These are phyloP conservation scores for Limulus polyphemus DNA, from an alignment of 2,888 invertebrate genomes.

Conservation along the genomic window DNA sequence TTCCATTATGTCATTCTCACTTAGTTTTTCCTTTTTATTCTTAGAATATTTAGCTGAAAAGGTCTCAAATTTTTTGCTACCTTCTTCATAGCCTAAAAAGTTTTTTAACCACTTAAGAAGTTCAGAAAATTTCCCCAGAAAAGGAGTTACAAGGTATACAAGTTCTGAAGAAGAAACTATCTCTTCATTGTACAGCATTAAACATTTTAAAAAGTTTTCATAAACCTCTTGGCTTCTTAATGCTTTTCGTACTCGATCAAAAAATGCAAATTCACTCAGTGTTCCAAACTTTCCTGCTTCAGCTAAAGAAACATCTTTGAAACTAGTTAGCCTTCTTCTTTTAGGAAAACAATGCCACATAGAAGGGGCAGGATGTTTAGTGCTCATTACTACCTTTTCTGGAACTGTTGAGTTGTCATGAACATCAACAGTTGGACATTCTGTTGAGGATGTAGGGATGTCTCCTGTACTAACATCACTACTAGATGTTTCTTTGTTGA, in stretches of 20 bases:
- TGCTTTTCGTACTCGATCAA: constrained; percentile 57
- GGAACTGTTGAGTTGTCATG: constrained; percentile 11
- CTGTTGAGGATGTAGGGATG: no score
- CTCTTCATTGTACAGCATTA: constrained; percentile 85
- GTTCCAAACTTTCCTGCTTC: constrained; percentile 85
- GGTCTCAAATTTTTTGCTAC: constrained; percentile 12
- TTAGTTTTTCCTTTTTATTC: constrained; percentile 11
- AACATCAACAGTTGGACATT: neutral
- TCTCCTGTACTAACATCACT: no score
- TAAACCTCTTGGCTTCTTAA: constrained; percentile 76
- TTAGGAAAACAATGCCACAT: constrained; percentile 16
- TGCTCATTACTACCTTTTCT: constrained; percentile 24
- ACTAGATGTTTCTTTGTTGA: neutral
- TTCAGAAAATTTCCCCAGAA: constrained; percentile 70
- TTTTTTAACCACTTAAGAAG: constrained; percentile 84
- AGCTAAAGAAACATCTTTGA: constrained; percentile 63
- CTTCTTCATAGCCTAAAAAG: constrained; percentile 57
- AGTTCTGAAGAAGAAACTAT: constrained; percentile 82
- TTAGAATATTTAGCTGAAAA: constrained; percentile 15
- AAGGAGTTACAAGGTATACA: constrained; percentile 73
- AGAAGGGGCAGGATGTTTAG: constrained; percentile 21
- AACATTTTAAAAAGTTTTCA: constrained; percentile 84
- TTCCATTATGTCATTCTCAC: constrained; percentile 19
- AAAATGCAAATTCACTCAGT: constrained; percentile 84
- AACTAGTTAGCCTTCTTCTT: neutral